These are phyloP conservation scores for Hermaeophaga mercurialis DNA, from an alignment of 2,888 invertebrate species.

Conservation along the genomic window DNA sequence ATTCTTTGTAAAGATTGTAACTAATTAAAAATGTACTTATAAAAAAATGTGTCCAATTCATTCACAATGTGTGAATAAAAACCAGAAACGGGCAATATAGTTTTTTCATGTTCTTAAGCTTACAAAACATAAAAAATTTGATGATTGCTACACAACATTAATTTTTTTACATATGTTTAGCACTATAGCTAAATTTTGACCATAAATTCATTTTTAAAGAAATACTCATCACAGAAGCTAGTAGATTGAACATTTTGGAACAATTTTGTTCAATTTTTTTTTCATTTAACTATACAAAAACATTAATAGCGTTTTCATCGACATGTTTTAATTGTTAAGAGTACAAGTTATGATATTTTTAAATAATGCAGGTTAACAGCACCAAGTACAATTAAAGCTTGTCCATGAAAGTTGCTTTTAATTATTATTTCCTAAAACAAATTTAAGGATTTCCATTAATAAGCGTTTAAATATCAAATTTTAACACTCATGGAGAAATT, in stretches of 20 bases:
- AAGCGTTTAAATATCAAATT: too few relatives aligned
- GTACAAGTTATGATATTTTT: too few relatives aligned
- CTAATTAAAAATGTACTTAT: constrained; percentile 2
- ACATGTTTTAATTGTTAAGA: too few relatives aligned
- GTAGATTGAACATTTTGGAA: constrained; percentile 44
- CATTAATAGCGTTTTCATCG: too few relatives aligned
- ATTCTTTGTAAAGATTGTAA: constrained; percentile 13
- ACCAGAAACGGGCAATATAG: constrained; percentile 24
- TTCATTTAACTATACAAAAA: too few relatives aligned
- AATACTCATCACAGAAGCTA: constrained; percentile 58
- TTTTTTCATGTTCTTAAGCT: constrained; percentile 45
- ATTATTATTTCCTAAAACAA: too few relatives aligned
- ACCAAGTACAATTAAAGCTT: too few relatives aligned
- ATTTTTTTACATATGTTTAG: constrained; percentile 28
- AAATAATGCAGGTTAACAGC: too few relatives aligned
- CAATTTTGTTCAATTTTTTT: constrained; percentile 36
- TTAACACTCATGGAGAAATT: too few relatives aligned
- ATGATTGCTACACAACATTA: constrained; percentile 48
- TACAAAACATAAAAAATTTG: constrained; percentile 51
- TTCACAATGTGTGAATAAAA: constrained; percentile 3
- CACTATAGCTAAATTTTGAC: constrained; percentile 36
- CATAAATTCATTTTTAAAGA: constrained; percentile 47
- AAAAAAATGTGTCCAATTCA: constrained; percentile 16
- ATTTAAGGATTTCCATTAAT: too few relatives aligned
- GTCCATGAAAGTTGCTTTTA: too few relatives aligned